Evolutionary conservation across 2,888 invertebrate species (phyloP), one percentile per base, ranked within the genome.

Genomic region (Leptodirus hochenwartii): DNA sequence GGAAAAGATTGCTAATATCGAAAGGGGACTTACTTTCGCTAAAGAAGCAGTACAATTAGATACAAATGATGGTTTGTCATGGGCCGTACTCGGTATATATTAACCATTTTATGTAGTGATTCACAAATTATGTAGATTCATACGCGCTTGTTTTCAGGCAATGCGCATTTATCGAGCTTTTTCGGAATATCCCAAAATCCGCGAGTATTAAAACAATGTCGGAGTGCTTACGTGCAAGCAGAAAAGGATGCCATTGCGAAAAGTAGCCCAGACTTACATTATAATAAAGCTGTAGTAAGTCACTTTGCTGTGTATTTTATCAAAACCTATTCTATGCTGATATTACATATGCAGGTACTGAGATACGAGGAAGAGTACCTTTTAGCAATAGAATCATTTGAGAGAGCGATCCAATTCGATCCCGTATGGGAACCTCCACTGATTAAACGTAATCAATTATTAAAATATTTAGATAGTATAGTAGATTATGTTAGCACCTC

Each of bases 211-310:
- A 75, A 74, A 42, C 63, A 69, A 36, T 75, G 77, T 38, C 66
- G 84, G 60, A 71, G 75, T 41, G 82, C 87, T 2, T 88, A 87
- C 47, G 62, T 60, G 30, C 80, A 81, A 52, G 85, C 87, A 1
- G 73, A 73, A 49, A 69, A 68, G 49, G 72, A 84, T 48, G 59
- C 70, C 1, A 58, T 73, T 2, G 73, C 80, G 1, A 67, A 60
- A 45, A 71, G 69, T 35, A 76, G 75, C 40, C 72, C 82, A 1
- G 82, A 85, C 55, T 60, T 87, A 25, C 77, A 79, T 56, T 84
- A 75, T 48, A 87, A 87, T 54, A 76, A 77, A 59, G 81, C 75
- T 34, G 67, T 78, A 47, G 84, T 85, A 58, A 69, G 74, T 65
- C n/a, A 40, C 36, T 22, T 33, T 25, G 23, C 22, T 14, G 20